Evolutionary conservation across 2,888 invertebrate species (phyloP), one percentile per base, ranked within the genome.

Genomic region (Sialis lutaria): DNA sequence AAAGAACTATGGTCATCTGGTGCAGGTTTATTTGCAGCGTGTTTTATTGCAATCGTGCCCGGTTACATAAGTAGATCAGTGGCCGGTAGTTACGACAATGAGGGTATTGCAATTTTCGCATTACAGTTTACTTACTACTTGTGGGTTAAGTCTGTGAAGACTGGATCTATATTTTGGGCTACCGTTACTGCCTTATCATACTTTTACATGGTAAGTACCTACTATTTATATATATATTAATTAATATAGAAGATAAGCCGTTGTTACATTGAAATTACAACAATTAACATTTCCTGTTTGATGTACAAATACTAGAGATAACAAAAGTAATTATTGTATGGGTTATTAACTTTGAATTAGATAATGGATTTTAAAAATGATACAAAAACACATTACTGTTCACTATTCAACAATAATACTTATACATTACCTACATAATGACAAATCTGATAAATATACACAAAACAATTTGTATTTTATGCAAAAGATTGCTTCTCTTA

Each of bases 21-120:
- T 40, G 96, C 97, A 13, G 97, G 97, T 6, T 69, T 98, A 13
- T 96, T 98, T 70, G 97, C 98, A 8, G 97, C 97, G 4, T 95
- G 95, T 65, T 98, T 98, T 64, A 98, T 98, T 56, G 95, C 96
- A 41, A 96, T 98, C 57, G 89, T 97, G 34, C 98, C 98, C 42
- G 98, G 98, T 47, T 98, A 98, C 67, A 98, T 98, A 55, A 96
- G 95, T 60, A 77, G 98, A 50, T 98, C 98, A 0, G 98, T 98
- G 9, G 98, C 98, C 33, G 98, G 98, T 31, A 97, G 96, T 58
- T 98, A 98, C 64, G 98, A 99, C 63, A 99, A 98, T 69, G 98
- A 99, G 69, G 98, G 98, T 53, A 98, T 99, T 61, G 98, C 98
- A 46, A 99, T 99, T 58, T 99, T 99, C 71, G 97, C 97, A 2